Percentiles rank a stretch among this genome's conserved stretches.
Evolutionary conservation across 2,797 vertebrate species (phyloP).

Genomic region (Naso thynnoides): DNA sequence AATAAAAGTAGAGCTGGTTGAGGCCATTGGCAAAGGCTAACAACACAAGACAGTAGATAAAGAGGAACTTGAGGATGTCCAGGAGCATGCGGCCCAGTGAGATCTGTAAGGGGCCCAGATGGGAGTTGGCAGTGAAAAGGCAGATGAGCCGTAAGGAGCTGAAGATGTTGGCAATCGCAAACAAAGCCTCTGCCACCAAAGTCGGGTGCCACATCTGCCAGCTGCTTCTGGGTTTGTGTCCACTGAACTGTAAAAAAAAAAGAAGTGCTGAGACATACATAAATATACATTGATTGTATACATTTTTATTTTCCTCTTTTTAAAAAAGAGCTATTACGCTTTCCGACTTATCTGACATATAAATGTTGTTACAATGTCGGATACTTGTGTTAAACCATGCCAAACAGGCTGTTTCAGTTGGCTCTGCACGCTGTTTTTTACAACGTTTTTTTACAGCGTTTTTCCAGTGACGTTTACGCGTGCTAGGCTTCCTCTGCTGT

Average conservation of each 20-base stretch:
- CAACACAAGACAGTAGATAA: slow-evolving; percentile 98
- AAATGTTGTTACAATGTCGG: background rate
- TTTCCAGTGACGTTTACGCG: too few species aligned
- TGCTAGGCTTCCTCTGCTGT: too few species aligned
- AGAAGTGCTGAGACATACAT: background rate
- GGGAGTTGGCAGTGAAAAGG: slow-evolving; percentile 98
- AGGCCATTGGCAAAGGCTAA: slow-evolving; percentile 97
- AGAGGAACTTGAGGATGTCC: slow-evolving; percentile 98
- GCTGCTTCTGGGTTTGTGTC: slow-evolving; percentile 76
- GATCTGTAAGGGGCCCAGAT: slow-evolving; percentile 97
- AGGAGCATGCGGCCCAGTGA: slow-evolving; percentile 97
- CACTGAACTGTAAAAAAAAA: slow-evolving; percentile 87
- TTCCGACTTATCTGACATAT: background rate
- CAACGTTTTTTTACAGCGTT: too few species aligned
- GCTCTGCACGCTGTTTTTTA: too few species aligned
- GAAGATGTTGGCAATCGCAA: slow-evolving; percentile 98
- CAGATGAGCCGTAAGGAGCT: slow-evolving; percentile 97
- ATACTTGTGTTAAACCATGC: too few species aligned
- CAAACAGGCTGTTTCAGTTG: too few species aligned
- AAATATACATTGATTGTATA: background rate
- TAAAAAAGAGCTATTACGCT: too few species aligned
- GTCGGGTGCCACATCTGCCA: slow-evolving; percentile 99
- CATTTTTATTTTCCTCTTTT: background rate
- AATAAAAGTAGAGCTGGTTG: slow-evolving; percentile 98
- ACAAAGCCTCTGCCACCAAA: slow-evolving; percentile 94